Evolutionary conservation across 2,888 invertebrate genomes (phyloP).

Genomic region (Allacma fusca): DNA sequence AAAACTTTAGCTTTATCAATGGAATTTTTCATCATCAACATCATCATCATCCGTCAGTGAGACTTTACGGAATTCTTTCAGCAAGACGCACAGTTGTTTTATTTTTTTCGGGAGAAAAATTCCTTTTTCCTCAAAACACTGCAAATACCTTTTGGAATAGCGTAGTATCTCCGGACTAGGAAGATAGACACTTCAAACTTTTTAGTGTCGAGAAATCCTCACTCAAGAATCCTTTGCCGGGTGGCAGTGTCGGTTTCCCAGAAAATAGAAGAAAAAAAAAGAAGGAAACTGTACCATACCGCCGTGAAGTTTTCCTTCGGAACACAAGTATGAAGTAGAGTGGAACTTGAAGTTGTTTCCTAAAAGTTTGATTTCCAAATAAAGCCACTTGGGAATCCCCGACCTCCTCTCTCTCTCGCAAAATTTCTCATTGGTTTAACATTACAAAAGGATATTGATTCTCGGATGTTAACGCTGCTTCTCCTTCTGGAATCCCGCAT

Average conservation of each 20-base stretch:
- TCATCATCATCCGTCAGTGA: neutral
- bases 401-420: neutral
- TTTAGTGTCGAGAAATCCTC: no score
- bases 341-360: neutral
- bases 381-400: no score
- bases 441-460: constrained; percentile 1
- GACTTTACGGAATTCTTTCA: constrained; percentile 2
- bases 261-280: no score
- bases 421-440: neutral
- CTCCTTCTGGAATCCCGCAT: constrained; percentile 9
- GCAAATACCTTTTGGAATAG: no score
- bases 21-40: neutral
- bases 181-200: no score
- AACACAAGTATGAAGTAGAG: neutral
- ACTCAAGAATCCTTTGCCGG: no score
- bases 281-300: no score
- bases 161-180: no score
- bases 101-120: neutral
- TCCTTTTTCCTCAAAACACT: neutral
- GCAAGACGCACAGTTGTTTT: neutral
- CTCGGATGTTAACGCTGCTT: constrained; percentile 5
- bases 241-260: no score
- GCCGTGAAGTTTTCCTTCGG: no score
- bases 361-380: neutral
- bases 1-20: constrained; percentile 11